Percentiles rank a stretch among this genome's conserved stretches.
phyloP scores from a whole-genome alignment of 2,888 invertebrate genomes.

The Mechanitis messenoides region DNA sequence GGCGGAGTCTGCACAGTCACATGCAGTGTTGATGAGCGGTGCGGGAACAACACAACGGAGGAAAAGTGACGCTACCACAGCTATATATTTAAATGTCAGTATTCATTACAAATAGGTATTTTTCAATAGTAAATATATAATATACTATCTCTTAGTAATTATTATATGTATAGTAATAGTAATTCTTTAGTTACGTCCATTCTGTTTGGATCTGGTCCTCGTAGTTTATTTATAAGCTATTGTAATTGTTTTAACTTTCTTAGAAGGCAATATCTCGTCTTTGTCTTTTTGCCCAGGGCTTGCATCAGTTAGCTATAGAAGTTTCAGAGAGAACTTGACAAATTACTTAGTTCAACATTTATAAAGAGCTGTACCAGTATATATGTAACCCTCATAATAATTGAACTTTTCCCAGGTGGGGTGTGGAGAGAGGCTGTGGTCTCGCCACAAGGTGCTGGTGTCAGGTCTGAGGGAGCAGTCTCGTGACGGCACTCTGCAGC shows the following conservation, averaged over 20 bases:
- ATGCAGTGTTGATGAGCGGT: slow-evolving; percentile 57
- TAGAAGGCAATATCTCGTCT: too few species aligned
- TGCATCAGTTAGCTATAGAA: too few species aligned
- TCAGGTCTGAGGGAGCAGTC: slow-evolving; percentile 82
- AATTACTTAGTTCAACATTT: too few species aligned
- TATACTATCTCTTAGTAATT: too few species aligned
- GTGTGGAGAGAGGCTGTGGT: slow-evolving; percentile 83
- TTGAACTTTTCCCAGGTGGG: slow-evolving; percentile 76
- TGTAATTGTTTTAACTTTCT: too few species aligned
- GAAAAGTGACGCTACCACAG: slow-evolving; percentile 60
- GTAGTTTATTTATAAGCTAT: too few species aligned
- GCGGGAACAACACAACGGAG: slow-evolving; percentile 52
- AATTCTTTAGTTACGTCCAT: background rate
- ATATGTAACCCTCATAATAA: background rate
- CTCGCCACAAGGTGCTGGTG: slow-evolving; percentile 80
- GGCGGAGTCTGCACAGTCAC: slow-evolving; percentile 45
- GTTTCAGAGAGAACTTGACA: too few species aligned
- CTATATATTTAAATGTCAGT: slow-evolving; percentile 65
- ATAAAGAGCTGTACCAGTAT: too few species aligned
- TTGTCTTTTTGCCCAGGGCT: too few species aligned
- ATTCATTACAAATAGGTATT: background rate
- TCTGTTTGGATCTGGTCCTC: background rate
- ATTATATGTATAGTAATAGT: too few species aligned
- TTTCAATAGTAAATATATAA: too few species aligned
- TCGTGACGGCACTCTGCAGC: slow-evolving; percentile 82